Conservation (phyloP, 1,140 invertebrate genomes). For the Lamellibrachia luymesi region DNA sequence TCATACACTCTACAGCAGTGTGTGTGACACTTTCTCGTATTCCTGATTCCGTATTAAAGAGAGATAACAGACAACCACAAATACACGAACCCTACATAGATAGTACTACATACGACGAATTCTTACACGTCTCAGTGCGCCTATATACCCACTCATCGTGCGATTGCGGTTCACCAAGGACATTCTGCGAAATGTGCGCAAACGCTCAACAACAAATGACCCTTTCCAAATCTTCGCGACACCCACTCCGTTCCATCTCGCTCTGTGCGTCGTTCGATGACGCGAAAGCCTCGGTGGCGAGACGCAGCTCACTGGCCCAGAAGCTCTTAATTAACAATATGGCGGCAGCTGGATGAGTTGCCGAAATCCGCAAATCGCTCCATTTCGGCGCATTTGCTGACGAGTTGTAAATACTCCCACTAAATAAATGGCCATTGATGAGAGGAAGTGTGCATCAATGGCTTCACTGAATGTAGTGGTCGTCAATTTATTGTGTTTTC, state of each 20-base stretch:
- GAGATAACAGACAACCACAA: background rate
- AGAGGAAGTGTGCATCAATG: background rate
- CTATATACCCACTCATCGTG: background rate
- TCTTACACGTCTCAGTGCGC: background rate
- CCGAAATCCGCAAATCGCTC: background rate
- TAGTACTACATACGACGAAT: background rate
- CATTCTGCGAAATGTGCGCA: background rate
- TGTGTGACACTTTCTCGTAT: background rate
- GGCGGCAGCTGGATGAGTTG: background rate
- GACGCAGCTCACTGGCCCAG: background rate
- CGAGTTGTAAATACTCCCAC: background rate
- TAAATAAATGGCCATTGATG: background rate
- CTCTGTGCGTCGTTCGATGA: background rate
- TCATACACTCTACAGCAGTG: background rate
- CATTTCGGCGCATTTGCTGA: background rate
- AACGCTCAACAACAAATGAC: background rate
- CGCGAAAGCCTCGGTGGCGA: background rate
- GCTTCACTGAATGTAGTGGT: background rate
- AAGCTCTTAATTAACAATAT: constrained; percentile 6
- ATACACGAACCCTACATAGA: background rate
- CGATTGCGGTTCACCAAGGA: background rate
- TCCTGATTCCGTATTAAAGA: background rate
- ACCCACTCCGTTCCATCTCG: background rate
- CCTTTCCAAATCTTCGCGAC: background rate
- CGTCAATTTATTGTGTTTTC: background rate